A percentile compares a stretch with the other conserved stretches of the same genome.
These are phyloP conservation scores for Euclidia mi DNA, from an alignment of 2,888 invertebrate genomes.

Conservation along the genomic window DNA sequence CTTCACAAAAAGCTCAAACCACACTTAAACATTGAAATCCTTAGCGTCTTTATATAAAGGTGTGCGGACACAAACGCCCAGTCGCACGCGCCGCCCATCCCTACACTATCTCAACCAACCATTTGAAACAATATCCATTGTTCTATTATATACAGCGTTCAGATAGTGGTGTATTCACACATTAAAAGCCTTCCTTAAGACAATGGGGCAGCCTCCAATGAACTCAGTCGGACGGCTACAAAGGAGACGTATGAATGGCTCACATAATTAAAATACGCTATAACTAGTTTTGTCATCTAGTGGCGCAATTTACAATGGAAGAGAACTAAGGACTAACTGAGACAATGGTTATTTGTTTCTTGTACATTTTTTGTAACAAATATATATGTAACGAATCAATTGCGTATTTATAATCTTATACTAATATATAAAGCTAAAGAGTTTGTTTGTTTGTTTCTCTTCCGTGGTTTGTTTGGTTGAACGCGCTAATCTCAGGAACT, in stretches of 20 bases:
- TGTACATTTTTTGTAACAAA: not conserved
- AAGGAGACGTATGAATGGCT: constrained; percentile 64
- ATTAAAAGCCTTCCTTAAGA: constrained; percentile 68
- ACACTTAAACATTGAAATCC: too few relatives aligned
- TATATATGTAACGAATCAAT: too few relatives aligned
- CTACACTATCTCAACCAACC: constrained; percentile 23
- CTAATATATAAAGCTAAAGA: too few relatives aligned
- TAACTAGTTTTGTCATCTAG: constrained; percentile 34
- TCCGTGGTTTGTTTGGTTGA: too few relatives aligned
- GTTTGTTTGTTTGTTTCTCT: too few relatives aligned
- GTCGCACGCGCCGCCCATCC: not conserved
- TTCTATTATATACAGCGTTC: constrained; percentile 42
- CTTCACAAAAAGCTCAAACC: too few relatives aligned
- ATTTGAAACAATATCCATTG: constrained; percentile 55
- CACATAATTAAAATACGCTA: constrained; percentile 65
- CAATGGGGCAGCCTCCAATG: constrained; percentile 60
- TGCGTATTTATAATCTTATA: too few relatives aligned
- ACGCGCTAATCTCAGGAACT: too few relatives aligned
- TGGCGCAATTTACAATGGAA: constrained; percentile 9
- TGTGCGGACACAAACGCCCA: not conserved
- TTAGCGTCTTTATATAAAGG: too few relatives aligned
- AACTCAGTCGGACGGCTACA: constrained; percentile 51
- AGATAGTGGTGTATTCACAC: constrained; percentile 61
- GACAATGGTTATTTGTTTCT: constrained; percentile 10
- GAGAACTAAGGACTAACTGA: constrained; percentile 14